Base-by-base conservation (phyloP, 2,888 invertebrate genomes). In the Hydropsyche betteni region DNA sequence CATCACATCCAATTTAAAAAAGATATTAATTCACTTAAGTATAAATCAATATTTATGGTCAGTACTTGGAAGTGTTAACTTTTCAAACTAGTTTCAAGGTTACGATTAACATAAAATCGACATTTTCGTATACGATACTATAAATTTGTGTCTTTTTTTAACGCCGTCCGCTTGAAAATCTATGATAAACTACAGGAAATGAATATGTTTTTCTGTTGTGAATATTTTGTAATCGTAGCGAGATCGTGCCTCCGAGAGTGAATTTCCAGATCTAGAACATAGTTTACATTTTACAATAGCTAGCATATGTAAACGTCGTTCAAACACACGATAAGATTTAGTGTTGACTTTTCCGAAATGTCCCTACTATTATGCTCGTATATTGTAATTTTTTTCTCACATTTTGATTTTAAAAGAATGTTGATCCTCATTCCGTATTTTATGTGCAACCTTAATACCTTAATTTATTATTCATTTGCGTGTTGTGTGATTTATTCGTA, bases 31-130 rank as follows among this genome's bases (percentile, higher is more conserved):
- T 14, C 16, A 53, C 53, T 10, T 51, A 51, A 10, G 53, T 58
- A 58, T 24, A 58, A 58, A 24, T 58, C 58, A 16, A 58, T 58
- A 24, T 58, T 58, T 58, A 58, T 58, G 8, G 58, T 16, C 8
- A 58, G 24, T 16, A 24, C 16, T 14, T 53, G 7, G 8, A 58
- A 8, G 16, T 24, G 53, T 58, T 58, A 58, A 58, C 58, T 8
- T 58, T 58, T 58, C n/a, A 16, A 58, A 24, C 58, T 58, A 14
- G 24, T 8, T 58, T 58, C 58, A 58, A 58, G 58, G 58, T 58
- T 58, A 8, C 4, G 16, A 58, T 58, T 58, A 58, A 24, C 14
- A 58, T 58, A 53, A 53, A 16, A 16, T 24, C 16, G 24, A 16
- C 14, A 58, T 58, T 58, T 58, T 58, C 58, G 8, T 24, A 58